Conservation (phyloP, 2,888 invertebrate genomes). For the Mechanitis messenoides region DNA sequence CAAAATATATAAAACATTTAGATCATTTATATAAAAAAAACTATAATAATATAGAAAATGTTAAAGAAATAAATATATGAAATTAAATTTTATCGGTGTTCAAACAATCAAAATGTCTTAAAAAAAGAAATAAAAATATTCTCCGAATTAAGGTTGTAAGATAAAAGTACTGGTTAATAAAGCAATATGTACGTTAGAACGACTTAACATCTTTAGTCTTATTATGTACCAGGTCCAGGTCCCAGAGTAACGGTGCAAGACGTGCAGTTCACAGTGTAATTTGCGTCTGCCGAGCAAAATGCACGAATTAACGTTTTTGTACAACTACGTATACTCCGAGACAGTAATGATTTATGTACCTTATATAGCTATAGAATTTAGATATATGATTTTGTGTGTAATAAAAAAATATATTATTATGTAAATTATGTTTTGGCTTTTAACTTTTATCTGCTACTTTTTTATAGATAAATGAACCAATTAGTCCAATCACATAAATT, state of each 20-base stretch:
- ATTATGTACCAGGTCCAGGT: constrained; percentile 3
- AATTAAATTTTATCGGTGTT: too few relatives aligned
- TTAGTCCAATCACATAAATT: not conserved
- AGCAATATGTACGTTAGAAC: too few relatives aligned
- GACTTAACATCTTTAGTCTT: too few relatives aligned
- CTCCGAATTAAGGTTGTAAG: too few relatives aligned
- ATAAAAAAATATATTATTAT: not conserved
- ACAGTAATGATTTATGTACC: not conserved
- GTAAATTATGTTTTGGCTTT: not conserved
- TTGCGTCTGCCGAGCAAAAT: constrained; percentile 23
- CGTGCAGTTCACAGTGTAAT: constrained; percentile 31
- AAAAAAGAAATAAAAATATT: too few relatives aligned
- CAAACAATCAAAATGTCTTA: too few relatives aligned
- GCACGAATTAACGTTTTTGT: constrained; percentile 10
- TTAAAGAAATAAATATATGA: too few relatives aligned
- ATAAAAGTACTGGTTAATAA: too few relatives aligned
- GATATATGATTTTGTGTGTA: not conserved
- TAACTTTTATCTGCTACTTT: not conserved
- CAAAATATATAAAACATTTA: too few relatives aligned
- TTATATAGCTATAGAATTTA: not conserved
- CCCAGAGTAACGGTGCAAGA: constrained; percentile 21
- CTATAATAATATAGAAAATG: too few relatives aligned
- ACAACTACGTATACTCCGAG: not conserved
- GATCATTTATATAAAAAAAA: too few relatives aligned
- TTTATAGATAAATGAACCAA: not conserved